Evolutionary conservation across 2,888 invertebrate species (phyloP).

Genomic region (Marronus borbonicus): DNA sequence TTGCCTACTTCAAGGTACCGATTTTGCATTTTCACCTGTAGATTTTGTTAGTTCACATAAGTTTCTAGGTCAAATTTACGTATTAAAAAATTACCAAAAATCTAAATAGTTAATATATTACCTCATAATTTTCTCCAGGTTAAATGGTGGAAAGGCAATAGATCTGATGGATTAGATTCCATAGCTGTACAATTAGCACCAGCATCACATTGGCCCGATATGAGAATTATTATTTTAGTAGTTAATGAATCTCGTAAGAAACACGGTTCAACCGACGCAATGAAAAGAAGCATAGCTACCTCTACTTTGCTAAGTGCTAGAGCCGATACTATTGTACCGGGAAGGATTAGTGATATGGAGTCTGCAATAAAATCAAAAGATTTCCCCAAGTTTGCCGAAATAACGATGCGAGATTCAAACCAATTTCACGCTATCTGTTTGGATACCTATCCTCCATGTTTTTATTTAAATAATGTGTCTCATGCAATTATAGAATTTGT

Average conservation of each 20-base stretch:
- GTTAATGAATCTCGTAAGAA: constrained; percentile 89
- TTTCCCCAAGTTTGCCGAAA: constrained; percentile 89
- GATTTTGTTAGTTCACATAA: too few relatives aligned
- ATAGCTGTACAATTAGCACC: constrained; percentile 83
- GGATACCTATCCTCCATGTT: constrained; percentile 94
- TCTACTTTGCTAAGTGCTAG: constrained; percentile 87
- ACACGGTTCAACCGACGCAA: constrained; percentile 89
- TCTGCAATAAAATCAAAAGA: constrained; percentile 78
- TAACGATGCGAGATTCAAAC: constrained; percentile 98
- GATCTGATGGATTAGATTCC: constrained; percentile 81
- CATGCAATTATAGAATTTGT: constrained; percentile 85
- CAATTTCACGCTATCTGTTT: constrained; percentile 95
- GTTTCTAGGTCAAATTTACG: too few relatives aligned
- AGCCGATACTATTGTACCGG: constrained; percentile 81
- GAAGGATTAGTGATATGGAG: constrained; percentile 76
- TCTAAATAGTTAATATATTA: too few relatives aligned
- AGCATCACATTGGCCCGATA: constrained; percentile 89
- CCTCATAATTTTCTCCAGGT: constrained; percentile 71
- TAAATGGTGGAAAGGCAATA: constrained; percentile 86
- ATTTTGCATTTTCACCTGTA: too few relatives aligned
- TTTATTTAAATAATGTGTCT: constrained; percentile 93
- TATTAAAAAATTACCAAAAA: too few relatives aligned
- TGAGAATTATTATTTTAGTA: constrained; percentile 91
- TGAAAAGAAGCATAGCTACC: constrained; percentile 86
- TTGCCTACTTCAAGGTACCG: too few relatives aligned